phyloP scores from a whole-genome alignment of 2,113 vertebrate species.

The Heteronetta atricapilla region DNA sequence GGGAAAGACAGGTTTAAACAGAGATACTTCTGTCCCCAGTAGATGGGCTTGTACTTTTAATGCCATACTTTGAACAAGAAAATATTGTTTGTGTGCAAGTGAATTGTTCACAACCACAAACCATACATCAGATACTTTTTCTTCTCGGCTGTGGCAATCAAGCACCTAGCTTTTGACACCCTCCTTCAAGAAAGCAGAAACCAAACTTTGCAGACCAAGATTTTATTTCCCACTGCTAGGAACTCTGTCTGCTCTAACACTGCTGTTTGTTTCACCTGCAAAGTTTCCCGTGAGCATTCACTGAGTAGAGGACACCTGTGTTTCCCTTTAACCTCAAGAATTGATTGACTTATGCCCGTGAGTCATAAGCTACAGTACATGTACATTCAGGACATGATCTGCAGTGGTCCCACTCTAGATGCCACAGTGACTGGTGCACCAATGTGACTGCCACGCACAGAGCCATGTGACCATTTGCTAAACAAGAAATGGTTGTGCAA shows the following conservation, averaged over 20 bases:
- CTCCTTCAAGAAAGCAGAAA: neutral
- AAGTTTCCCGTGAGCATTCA: neutral
- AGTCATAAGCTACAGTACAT: neutral
- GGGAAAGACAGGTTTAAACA: neutral
- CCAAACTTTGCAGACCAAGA: neutral
- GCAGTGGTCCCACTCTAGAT: slow-evolving; percentile 52
- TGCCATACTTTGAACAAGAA: neutral
- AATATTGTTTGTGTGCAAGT: neutral
- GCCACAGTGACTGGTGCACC: slow-evolving; percentile 39
- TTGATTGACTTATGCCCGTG: neutral
- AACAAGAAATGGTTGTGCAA: slow-evolving; percentile 12
- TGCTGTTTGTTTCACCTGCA: neutral
- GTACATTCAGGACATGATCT: neutral
- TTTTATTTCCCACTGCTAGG: neutral
- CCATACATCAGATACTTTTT: neutral
- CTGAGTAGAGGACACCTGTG: neutral
- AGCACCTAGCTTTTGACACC: neutral
- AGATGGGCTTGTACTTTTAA: neutral
- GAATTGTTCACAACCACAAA: slow-evolving; percentile 18
- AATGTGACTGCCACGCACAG: neutral
- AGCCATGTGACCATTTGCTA: slow-evolving; percentile 12
- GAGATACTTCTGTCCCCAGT: neutral
- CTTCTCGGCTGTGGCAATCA: neutral
- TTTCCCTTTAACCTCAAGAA: neutral
- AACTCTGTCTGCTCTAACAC: neutral